Evolutionary conservation across 2,797 vertebrate species (phyloP), one percentile per base, ranked within the genome.

Genomic region (Sparus aurata): DNA sequence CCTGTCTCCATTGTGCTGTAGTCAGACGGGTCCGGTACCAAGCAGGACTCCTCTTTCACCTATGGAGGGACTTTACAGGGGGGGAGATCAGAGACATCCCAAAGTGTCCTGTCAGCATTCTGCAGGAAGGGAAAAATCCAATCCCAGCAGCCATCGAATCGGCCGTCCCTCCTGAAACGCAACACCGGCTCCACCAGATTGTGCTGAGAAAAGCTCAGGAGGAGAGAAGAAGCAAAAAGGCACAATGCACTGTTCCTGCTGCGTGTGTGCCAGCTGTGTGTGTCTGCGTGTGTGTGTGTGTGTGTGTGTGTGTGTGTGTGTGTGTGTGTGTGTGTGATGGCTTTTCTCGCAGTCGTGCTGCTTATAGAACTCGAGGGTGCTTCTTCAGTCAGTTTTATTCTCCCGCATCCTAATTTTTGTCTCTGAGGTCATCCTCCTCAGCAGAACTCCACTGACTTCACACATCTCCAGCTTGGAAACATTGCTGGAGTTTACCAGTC

Each of bases 151-250:
- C 60, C 82, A 65, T 55, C 5, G 62, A 92, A 84, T 83, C 74
- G 72, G 68, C 84, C 77, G 77, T 89, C 73, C 43, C 69, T 81
- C 79, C 87, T 91, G 91, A 93, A 94, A 91, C 53, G 86, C 90
- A 93, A 93, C 89, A 93, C 85, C 91, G 91, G 81, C 86, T 93
- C 88, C 90, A 25, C 25, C 25, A 25, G 85, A 86, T 93, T 92
- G 77, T 88, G 90, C 91, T 94, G 91, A 92, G 90, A 76, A 34
- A 81, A 82, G 92, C 90, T 87, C 59, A 10, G 71, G 73, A 77
- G 54, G 27, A 30, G 27, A 25, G 25, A 25, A 25, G n/a, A n/a
- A 25, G n/a, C n/a, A 30, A 45, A 70, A 77, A 69, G 70, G 67
- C 73, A 79, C 76, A 87, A 57, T 70, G 60, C 4, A 0, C 66